Evolutionary conservation across 1,140 invertebrate species (phyloP), one percentile per base, ranked within the genome.

Genomic region (Trialeurodes vaporariorum): DNA sequence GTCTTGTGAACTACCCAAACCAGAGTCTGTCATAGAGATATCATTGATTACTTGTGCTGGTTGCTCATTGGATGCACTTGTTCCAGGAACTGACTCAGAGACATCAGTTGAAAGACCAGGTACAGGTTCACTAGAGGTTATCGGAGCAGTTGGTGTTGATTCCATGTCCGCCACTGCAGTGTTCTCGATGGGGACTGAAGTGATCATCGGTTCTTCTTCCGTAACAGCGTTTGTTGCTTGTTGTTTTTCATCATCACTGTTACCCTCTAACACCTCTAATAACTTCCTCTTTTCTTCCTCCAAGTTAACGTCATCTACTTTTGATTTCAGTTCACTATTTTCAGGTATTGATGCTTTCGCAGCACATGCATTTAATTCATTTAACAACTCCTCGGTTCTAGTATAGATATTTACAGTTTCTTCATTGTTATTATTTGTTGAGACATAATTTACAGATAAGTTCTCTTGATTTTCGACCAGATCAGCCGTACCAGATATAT

Each of bases 181-280:
- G 1, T 68, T 70, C 26, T 64, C 40, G 17, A 59, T 62, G 63
- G 13, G 59, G 17, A 1, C 59, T 67, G 11, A 67, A 62, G 11
- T 67, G 66, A 21, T 40, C 66, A 49, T 17, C 34, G 34, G 17
- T 49, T 49, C 34, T 17, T 17, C 34, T 17, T 49, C 34, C 17
- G 34, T 17, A 49, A 9, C 34, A 49, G 34, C 17, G n/a, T 49
- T 49, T 49, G 34, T 49, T n/a, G n/a, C 34, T 49, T 49, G 5
- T 49, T 5, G 34, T 49, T 49, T 49, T 49, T 49, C 63, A 27
- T 68, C 67, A 25, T 71, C 70, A 59, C 71, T 72, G n/a, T n/a
- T n/a, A 58, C 68, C 71, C 27, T 67, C 66, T 66, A 72, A 66
- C n/a, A 73, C 70, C 27, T 65, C 68, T n/a, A 72, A 59, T 13